Evolutionary conservation across 2,113 vertebrate genomes (phyloP), one percentile per base, ranked within the genome.

Genomic region (Sander vitreus): DNA sequence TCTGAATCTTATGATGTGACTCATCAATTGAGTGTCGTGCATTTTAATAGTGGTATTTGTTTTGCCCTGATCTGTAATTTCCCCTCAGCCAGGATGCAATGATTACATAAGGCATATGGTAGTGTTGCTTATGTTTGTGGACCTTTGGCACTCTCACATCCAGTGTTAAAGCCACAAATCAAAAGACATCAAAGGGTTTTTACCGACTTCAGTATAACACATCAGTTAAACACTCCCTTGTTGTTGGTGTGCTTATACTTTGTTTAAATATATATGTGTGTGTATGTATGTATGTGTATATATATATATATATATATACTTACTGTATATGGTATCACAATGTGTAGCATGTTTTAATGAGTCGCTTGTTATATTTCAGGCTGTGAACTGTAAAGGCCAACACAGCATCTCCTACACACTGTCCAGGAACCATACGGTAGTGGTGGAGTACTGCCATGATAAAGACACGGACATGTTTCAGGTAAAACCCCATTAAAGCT

Each of bases 401-500:
- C 98, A 99, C 94, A 99, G 98, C 58, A 97, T 99, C 94, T 99
- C 98, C 59, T 99, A 97, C 91, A 99, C 98, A 0, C 93, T 99
- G 57, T 99, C 98, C 80, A 96, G 98, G 91, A 99, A 96, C 94
- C 98, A 99, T 90, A 99, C 98, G 0, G 97, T 99, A 69, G 97
- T 99, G 80, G 98, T 99, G 80, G 98, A 99, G 85, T 99, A 99
- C 88, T 95, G 97, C 71, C 97, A 99, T 18, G 98, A 99, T 43
- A 97, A 97, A 91, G 97, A 99, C 66, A 99, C 96, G 0, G 98
- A 99, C 91, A 99, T 99, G 98, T 99, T 99, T 94, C 98, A 99
- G 98, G 98, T 99, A 96, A 95, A 83, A 8, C 55, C 5, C 60
- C 9, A 12, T 12, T 48, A 10, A 39, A 10, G 39, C 39, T 39